Base-by-base conservation (phyloP, 2,113 vertebrate genomes). In the Malurus elegans region DNA sequence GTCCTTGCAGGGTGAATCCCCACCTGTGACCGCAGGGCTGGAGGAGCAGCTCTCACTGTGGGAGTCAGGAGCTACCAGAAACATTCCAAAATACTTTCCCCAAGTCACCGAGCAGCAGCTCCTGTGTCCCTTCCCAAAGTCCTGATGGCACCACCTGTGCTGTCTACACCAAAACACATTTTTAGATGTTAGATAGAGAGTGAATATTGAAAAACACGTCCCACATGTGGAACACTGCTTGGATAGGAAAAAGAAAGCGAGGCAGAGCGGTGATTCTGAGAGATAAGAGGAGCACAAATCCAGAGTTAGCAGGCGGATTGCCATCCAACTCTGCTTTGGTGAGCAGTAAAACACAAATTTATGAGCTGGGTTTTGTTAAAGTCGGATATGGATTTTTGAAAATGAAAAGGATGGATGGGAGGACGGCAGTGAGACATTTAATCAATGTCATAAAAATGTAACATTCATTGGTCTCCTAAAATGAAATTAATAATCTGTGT, bases 401-500 rank as follows among this genome's bases (percentile, higher is more conserved):
- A 98, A 97, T 36, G 97, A 97, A 97, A 97, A 98, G 97, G 97
- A 98, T 97, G 97, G 98, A 98, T 98, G 97, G 95, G 96, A 96
- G 96, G 95, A 95, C 0, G 50, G 96, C 93, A 95, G 87, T 72
- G 95, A 98, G 97, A 98, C 98, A 96, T 98, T 98, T 98, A 98
- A 98, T 98, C 98, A 98, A 98, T 98, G 98, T 98, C 98, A 98
- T 98, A 98, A 98, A 98, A 98, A 98, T 97, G 97, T 97, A 98
- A 98, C 97, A 98, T 98, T 98, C 98, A 98, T 98, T 98, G 98
- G 97, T 98, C 97, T 98, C 96, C 98, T 98, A 97, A 98, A 98
- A 98, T 97, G 98, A 98, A 98, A 98, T 98, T 98, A 98, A 98
- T 98, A 98, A 98, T 98, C 98, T 98, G 98, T 98, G 97, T 96